Base-by-base conservation (phyloP, 2,888 invertebrate genomes). In the Pelosia muscerda region DNA sequence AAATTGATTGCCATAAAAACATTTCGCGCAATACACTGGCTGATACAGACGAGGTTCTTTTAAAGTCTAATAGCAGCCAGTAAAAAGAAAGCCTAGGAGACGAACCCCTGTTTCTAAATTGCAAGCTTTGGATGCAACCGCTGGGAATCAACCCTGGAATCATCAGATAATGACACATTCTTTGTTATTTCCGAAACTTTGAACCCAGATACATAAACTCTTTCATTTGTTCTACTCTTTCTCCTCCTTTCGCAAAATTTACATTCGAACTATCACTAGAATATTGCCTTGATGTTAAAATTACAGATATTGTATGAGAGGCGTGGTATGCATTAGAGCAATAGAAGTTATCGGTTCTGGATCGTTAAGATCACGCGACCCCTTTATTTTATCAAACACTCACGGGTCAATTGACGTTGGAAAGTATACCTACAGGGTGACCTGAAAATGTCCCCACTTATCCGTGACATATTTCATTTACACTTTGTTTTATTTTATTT, bases 381-480 rank as follows among this genome's bases (percentile, higher is more conserved):
- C 42, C 57, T 71, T 68, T 76, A 71, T 73, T 66, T 76, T 71
- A 71, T 71, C 71, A 68, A 72, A 66, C 55, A 62, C 38, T 65
- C 60, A 23, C 67, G 75, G 77, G 78, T 83, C 78, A 84, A 84
- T 81, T 74, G 84, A 82, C 86, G 81, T 78, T 72, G 72, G 70
- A 83, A 85, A 75, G 77, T 78, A 75, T 77, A n/a, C n/a, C n/a
- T n/a, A 70, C 73, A 77, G 78, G 73, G 79, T 83, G 82, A 83
- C 83, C 81, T 81, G 73, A 64, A 64, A 62, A 67, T 59, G 69
- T 74, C 80, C 83, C 77, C 79, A 78, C 78, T 68, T 65, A 73
- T 69, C 63, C 65, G 57, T 23, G 6, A 66, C 57, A 66, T 63
- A 19, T 68, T 72, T 69, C 26, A 63, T 77, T 60, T 62, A 65